phyloP scores from a whole-genome alignment of 2,113 vertebrate species.

The Ageneiosus marmoratus region DNA sequence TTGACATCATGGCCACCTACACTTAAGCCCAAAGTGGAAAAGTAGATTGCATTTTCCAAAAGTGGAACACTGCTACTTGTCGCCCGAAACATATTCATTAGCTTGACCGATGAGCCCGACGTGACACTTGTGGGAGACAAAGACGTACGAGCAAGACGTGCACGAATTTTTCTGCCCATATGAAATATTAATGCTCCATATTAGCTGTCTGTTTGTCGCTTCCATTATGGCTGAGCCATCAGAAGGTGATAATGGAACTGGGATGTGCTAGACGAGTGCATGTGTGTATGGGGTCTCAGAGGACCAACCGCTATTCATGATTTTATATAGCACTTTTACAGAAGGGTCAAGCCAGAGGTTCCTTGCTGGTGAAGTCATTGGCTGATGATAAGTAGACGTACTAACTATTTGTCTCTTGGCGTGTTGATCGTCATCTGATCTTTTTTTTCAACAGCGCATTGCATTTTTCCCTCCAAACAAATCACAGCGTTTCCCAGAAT shows the following conservation, averaged over 20 bases:
- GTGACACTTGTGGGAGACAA: slow-evolving; percentile 14
- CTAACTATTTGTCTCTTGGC: slow-evolving; percentile 41
- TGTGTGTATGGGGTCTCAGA: slow-evolving; percentile 19
- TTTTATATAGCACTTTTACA: slow-evolving; percentile 56
- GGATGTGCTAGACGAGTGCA: slow-evolving; percentile 64
- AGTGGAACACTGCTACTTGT: neutral
- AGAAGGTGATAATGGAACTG: slow-evolving; percentile 85
- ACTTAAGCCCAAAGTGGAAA: slow-evolving; percentile 14
- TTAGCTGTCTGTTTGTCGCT: slow-evolving; percentile 87
- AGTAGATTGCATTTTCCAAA: slow-evolving; percentile 20
- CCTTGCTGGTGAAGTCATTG: neutral
- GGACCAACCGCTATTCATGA: slow-evolving; percentile 55
- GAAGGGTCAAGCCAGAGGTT: slow-evolving; percentile 12
- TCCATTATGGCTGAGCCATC: slow-evolving; percentile 77
- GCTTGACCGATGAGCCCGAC: slow-evolving; percentile 14
- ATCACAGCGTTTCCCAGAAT: neutral
- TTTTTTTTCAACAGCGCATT: neutral
- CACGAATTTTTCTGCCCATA: slow-evolving; percentile 68
- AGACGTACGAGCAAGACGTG: slow-evolving; percentile 46
- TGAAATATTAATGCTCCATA: slow-evolving; percentile 97
- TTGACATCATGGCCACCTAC: slow-evolving; percentile 13
- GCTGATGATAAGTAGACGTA: slow-evolving; percentile 43
- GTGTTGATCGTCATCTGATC: neutral
- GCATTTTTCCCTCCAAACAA: neutral
- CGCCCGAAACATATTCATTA: slow-evolving; percentile 9